Evolutionary conservation across 2,113 vertebrate species (phyloP), one percentile per base, ranked within the genome.

Genomic region (Solenodon paradoxus): DNA sequence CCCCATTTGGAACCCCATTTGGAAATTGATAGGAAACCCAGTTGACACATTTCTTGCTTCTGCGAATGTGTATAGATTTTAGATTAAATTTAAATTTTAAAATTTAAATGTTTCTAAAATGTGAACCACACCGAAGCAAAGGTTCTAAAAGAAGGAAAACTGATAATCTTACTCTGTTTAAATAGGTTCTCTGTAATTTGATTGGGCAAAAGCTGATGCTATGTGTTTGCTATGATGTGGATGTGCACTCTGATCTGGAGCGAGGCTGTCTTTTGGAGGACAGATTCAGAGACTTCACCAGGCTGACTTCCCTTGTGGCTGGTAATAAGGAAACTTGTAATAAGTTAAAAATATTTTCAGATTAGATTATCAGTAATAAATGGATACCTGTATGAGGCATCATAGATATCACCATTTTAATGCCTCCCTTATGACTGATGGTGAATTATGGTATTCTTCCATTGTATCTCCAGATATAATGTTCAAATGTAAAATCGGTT

Each of bases 91-190:
- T 82, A 53, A 55, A n/a, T n/a, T n/a, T n/a, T 86, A 79, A 35
- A 82, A 83, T 68, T 89, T 84, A n/a, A n/a, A n/a, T n/a, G n/a
- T n/a, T n/a, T n/a, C n/a, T 45, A 90, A 96, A 90, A 42, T 55
- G 59, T 22, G 4, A 5, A 7, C 80, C 80, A 30, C 19, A 53
- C 26, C 0, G n/a, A 93, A 20, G 53, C 45, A 38, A 72, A 68
- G 22, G 7, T 66, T 87, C 80, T 55, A 64, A 53, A 83, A n/a
- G 45, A 45, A 17, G 79, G 82, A 59, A 80, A 7, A 5, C 28
- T 88, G 19, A 1, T n/a, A 45, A 49, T 7, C 5, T 26, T 15
- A 13, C 11, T 9, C 5, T 42, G 24, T 32, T 80, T 59, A n/a
- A 72, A 38, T 51, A 28, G 17, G 32, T 20, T 9, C n/a, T 75